Evolutionary conservation across 1,140 invertebrate species (phyloP).

Genomic region (Aphaenogaster ashmeadi): DNA sequence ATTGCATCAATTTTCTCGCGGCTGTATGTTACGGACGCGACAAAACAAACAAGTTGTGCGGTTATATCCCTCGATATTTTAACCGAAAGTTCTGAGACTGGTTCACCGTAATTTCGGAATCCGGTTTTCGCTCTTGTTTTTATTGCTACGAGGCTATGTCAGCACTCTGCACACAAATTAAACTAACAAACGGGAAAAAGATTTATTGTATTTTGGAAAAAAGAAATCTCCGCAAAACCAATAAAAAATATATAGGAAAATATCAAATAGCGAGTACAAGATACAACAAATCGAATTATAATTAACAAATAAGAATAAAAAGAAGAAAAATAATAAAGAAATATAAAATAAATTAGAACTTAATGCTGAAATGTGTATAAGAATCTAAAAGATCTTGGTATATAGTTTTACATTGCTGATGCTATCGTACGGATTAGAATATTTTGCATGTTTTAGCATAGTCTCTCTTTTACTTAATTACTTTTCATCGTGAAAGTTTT

Average conservation of each 20-base stretch:
- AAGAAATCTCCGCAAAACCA: not conserved
- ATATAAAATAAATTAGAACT: not conserved
- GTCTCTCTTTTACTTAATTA: constrained; percentile 7
- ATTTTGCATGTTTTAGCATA: not conserved
- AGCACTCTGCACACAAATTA: constrained; percentile 3
- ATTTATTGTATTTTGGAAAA: constrained; percentile 8
- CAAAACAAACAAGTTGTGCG: constrained; percentile 35
- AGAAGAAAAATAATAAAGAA: not conserved
- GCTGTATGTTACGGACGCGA: not conserved
- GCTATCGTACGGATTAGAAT: constrained; percentile 7
- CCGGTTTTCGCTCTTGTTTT: constrained; percentile 1
- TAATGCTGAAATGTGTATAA: not conserved
- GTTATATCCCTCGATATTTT: constrained; percentile 49
- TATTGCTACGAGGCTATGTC: not conserved
- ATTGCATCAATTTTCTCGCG: constrained; percentile 39
- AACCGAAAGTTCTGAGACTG: constrained; percentile 33
- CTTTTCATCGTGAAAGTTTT: not conserved
- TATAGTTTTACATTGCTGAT: not conserved
- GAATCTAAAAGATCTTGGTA: not conserved
- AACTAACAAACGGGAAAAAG: constrained; percentile 23
- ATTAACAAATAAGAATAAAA: constrained; percentile 4
- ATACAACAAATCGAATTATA: not conserved
- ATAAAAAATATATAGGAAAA: not conserved
- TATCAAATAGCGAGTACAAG: not conserved
- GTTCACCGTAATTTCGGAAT: constrained; percentile 40